These are phyloP conservation scores for Ictalurus furcatus DNA, from an alignment of 2,113 vertebrate genomes.

Conservation along the genomic window DNA sequence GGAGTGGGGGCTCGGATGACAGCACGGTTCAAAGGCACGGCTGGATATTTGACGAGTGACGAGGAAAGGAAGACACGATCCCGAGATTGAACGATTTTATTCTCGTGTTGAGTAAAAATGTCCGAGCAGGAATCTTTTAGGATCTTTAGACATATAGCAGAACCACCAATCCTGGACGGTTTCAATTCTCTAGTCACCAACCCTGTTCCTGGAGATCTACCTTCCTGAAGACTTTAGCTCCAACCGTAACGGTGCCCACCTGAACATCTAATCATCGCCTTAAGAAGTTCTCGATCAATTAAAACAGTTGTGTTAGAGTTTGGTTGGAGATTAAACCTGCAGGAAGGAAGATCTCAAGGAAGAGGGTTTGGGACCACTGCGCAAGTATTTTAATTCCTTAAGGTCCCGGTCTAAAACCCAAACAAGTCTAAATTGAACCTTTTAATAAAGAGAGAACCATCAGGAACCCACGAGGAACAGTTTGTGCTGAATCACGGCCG, in stretches of 20 bases:
- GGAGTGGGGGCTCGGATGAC: neutral
- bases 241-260: too few species aligned
- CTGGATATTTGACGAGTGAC: neutral
- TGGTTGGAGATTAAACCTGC: too few species aligned
- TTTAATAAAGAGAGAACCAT: neutral
- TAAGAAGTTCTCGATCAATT: too few species aligned
- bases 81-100: neutral
- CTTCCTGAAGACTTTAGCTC: too few species aligned
- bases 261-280: too few species aligned
- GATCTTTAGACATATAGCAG: neutral
- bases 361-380: too few species aligned
- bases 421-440: neutral
- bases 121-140: neutral
- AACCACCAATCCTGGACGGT: neutral
- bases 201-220: too few species aligned
- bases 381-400: neutral
- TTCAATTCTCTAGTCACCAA: neutral
- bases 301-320: too few species aligned
- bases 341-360: too few species aligned
- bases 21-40: neutral
- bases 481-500: neutral
- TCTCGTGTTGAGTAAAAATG: neutral
- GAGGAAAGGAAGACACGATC: neutral
- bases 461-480: neutral
- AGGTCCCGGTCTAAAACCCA: neutral